These are phyloP conservation scores for Epicampocera succincta DNA, from an alignment of 2,888 invertebrate genomes.

Conservation along the genomic window DNA sequence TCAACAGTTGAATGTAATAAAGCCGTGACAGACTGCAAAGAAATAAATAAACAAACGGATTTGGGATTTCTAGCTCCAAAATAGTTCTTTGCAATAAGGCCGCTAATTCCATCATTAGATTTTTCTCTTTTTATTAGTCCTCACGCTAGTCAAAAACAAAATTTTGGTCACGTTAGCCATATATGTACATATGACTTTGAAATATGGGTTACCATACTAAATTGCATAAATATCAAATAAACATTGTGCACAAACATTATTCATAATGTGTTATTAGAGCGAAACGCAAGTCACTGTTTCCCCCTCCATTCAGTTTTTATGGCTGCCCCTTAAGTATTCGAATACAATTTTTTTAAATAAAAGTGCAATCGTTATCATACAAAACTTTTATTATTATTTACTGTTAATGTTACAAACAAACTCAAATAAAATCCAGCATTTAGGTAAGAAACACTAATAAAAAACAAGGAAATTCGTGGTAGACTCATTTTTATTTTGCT, in stretches of 20 bases:
- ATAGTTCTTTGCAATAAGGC: too few relatives aligned
- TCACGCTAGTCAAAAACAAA: conserved; percentile 23
- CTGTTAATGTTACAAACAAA: conserved; percentile 14
- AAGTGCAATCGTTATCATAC: conserved; percentile 58
- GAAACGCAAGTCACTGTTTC: conserved; percentile 26
- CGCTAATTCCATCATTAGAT: too few relatives aligned
- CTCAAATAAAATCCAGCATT: conserved; percentile 33
- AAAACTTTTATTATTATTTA: conserved; percentile 49
- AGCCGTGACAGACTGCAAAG: too few relatives aligned
- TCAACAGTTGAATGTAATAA: too few relatives aligned
- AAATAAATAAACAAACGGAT: too few relatives aligned
- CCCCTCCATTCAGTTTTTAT: not conserved
- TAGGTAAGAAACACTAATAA: conserved; percentile 11
- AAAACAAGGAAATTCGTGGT: conserved; percentile 55
- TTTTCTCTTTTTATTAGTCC: too few relatives aligned
- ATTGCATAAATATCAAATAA: not conserved
- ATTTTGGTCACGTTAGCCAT: conserved; percentile 43
- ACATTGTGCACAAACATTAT: too few relatives aligned
- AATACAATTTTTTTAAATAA: conserved; percentile 29
- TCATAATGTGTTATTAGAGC: not conserved
- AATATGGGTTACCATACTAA: conserved; percentile 66
- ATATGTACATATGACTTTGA: conserved; percentile 65
- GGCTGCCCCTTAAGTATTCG: conserved; percentile 30
- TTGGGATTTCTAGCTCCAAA: too few relatives aligned
- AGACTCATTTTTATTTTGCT: conserved; percentile 30